Percentiles rank a stretch among this genome's conserved stretches.
Evolutionary conservation across 2,888 invertebrate species (phyloP).

Genomic region (Phyto melanocephala): DNA sequence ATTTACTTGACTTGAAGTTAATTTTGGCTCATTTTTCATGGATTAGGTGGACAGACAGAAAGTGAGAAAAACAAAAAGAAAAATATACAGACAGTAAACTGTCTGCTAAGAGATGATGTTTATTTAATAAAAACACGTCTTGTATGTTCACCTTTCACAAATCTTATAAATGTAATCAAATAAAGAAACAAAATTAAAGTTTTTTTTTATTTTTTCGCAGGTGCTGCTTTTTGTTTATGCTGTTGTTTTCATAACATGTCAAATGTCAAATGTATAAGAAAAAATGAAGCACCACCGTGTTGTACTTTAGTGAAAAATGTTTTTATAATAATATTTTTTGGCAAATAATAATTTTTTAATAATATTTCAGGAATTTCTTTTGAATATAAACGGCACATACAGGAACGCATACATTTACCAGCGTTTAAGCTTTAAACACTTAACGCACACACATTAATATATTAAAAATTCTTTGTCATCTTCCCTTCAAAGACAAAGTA

Average conservation of each 20-base stretch:
- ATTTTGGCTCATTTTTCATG: neutral
- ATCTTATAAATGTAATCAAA: neutral
- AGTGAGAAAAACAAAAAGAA: neutral
- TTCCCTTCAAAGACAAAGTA: neutral
- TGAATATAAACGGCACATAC: no score
- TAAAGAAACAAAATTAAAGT: constrained; percentile 24
- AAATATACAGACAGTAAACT: neutral
- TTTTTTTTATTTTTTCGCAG: constrained; percentile 16
- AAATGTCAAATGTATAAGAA: neutral
- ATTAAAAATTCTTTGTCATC: constrained; percentile 73
- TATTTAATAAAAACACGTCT: constrained; percentile 58
- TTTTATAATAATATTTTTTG: constrained; percentile 53
- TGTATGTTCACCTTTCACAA: constrained; percentile 10
- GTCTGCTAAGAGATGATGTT: constrained; percentile 35
- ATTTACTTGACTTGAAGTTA: constrained; percentile 19
- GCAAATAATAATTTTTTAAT: constrained; percentile 45
- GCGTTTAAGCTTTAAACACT: neutral
- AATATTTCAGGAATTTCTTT: constrained; percentile 10
- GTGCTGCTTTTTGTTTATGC: constrained; percentile 28
- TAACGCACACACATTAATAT: constrained; percentile 68
- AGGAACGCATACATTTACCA: neutral
- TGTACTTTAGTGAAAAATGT: constrained; percentile 24
- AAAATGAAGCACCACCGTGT: neutral
- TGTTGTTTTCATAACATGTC: constrained; percentile 11
- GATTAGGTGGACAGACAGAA: constrained; percentile 1